Base-by-base conservation (phyloP, 2,797 vertebrate genomes). In the Argyrosomus regius region DNA sequence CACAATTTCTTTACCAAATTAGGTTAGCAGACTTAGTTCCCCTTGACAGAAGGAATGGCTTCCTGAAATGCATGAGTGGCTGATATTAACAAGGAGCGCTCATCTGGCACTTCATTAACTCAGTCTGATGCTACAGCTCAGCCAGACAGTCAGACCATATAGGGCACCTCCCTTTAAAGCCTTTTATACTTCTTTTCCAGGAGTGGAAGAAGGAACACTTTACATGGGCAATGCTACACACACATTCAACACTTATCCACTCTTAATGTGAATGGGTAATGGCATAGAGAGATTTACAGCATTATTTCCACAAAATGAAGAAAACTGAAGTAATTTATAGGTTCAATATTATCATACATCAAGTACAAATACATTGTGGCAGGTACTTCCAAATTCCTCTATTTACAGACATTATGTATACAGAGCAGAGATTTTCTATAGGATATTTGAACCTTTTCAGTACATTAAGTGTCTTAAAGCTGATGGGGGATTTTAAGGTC, bases 61-160 rank as follows among this genome's bases (percentile, higher is more conserved):
- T 81, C 83, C 84, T 84, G 94, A 91, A 93, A 95, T 94, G 95
- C 95, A 92, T 91, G 92, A 94, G 80, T 90, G 92, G 88, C 82
- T 87, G 72, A 89, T 93, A 92, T 94, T 95, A 96, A 96, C 91
- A 89, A 95, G 94, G 65, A 87, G 75, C 39, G 58, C 87, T 93
- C 89, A 91, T 88, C 85, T 85, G 88, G 86, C 89, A 84, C 87
- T 88, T 86, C 87, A 89, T 92, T 92, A 92, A 91, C 90, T 91
- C 85, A 73, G 84, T 84, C 88, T 86, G 88, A 91, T 85, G 87
- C 74, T 75, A 26, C 65, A 57, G 80, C 78, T 83, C 86, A 84
- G 77, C 61, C 68, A 65, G 67, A 69, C 83, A 87, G 75, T 63
- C 82, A 71, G 86, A 86, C 91, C 92, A 77, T 89, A 86, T 88